Evolutionary conservation across 2,797 vertebrate genomes (phyloP), one percentile per base, ranked within the genome.

Genomic region (Artibeus lituratus): DNA sequence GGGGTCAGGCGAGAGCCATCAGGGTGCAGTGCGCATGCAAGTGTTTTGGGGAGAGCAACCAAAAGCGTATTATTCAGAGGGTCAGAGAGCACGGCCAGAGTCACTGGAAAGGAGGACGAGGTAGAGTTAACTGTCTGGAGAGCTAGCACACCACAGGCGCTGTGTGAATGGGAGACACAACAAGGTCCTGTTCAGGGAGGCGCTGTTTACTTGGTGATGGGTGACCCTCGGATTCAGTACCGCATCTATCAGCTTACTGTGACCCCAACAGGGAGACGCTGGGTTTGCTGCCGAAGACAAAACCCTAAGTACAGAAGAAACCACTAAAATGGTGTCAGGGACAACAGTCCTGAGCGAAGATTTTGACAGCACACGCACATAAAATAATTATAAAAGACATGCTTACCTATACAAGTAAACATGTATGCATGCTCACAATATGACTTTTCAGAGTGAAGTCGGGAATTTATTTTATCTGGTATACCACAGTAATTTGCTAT

Each of bases 401-500:
- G 73, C 74, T 80, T 98, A 97, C 95, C 95, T 97, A 87, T 44
- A 70, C 57, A 96, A 97, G 73, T 51, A 93, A 96, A 94, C 26
- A 96, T 86, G 69, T 82, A 97, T 96, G 97, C 80, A 59, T 97
- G 94, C 91, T 91, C 47, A 51, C 92, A 97, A 98, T 67, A 87
- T 32, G 78, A 98, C 96, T 98, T 97, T 74, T 97, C 97, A 81
- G 3, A 98, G 96, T 87, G 51, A 98, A 98, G 95, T 74, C 86
- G 96, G 95, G 85, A 98, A 97, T 67, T 97, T 97, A 98, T 98
- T 98, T 98, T 97, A 98, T 97, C 97, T 95, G 89, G 95, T 98
- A 96, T 74, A 97, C 96, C 97, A 98, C 88, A 97, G 93, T 96
- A 97, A 98, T 98, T 97, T 98, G 97, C 97, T 98, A 84, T 96